Evolutionary conservation across 64 coral and sea anemone species (phyloP), one percentile per base, ranked within the genome.

Genomic region (Pocillopora verrucosa): DNA sequence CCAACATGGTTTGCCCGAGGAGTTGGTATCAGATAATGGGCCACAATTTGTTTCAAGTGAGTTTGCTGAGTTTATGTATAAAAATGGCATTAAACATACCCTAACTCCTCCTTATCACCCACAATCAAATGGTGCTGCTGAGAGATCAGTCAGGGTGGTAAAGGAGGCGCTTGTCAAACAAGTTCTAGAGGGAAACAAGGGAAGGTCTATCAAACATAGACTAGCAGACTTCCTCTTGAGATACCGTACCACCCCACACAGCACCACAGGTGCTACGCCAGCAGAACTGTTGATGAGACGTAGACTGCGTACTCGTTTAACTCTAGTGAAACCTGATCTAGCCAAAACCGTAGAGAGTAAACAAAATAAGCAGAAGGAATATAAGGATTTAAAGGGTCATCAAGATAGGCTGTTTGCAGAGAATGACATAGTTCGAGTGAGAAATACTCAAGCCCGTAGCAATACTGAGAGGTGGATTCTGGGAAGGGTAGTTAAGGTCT

Each of bases 401-500:
- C 61, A 62, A 9, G n/a, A n/a, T n/a, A n/a, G n/a, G 61, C 61
- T 62, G 61, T 62, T 62, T 62, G 61, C 17, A 62, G 61, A 62
- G 61, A 62, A 62, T 62, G 61, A 62, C 61, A 62, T 62, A 62
- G 7, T 62, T 62, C 61, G 9, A 9, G 1, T 9, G 9, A 9
- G 59, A 61, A 61, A 61, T 61, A 61, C 59, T 61, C 7, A 61
- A 61, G 59, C 7, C 59, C 7, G 59, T 62, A 62, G 61, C 17
- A 62, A 62, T 19, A 61, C 34, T 70, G 84, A 91, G 61, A 95
- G 63, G 61, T 91, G 93, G 89, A 91, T 95, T 91, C 76, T 77
- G 22, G 89, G 93, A 30, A 80, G 83, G 19, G 89, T 91, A 94
- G 88, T 94, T 68, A 94, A 94, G 80, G 80, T 95, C 17, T 95